Base-by-base conservation (phyloP, 2,888 invertebrate species). In the Stenodera caucasica region DNA sequence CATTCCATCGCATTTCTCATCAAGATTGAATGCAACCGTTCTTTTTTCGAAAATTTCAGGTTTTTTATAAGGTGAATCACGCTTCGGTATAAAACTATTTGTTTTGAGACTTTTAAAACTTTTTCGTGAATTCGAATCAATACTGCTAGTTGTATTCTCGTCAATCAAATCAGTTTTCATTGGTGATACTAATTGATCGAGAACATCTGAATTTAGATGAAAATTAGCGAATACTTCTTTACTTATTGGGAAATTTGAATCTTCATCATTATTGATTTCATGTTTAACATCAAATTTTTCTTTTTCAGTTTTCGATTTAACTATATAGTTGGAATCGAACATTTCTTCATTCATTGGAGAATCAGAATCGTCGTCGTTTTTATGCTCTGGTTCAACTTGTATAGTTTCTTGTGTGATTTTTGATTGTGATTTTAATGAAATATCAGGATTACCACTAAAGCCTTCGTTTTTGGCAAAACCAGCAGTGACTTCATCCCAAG, bases 241-340 rank as follows among this genome's bases (percentile, higher is more conserved):
- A 51, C 66, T 71, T 37, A 71, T 71, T n/a, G 71, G 70, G 23
- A 72, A 71, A 49, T 68, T 70, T 14, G 69, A 70, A 7, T 73
- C 70, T 37, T 72, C 71, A 15, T 57, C 57, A 49, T 45, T 2
- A 18, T 9, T 23, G 8, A 58, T 8, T 40, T 67, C 65, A 11
- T 52, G 55, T 60, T 67, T 70, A 9, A 58, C 49, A 45, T 60
- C 55, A 23, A 63, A 60, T 60, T 11, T 57, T 67, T 23, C 40
- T 57, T 67, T 18, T 33, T 59, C 37, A 50, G 37, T 29, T 26
- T 53, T 53, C 2, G 7, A 3, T 12, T 7, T 53, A n/a, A n/a
- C n/a, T n/a, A n/a, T n/a, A 15, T 15, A 3, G 30, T 15, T 51
- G 51, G n/a, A 2, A 9, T 37, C 8, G 40, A 2, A 15, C 5